phyloP scores from a whole-genome alignment of 2,888 invertebrate species.

The Acanthosepion pharaonis region DNA sequence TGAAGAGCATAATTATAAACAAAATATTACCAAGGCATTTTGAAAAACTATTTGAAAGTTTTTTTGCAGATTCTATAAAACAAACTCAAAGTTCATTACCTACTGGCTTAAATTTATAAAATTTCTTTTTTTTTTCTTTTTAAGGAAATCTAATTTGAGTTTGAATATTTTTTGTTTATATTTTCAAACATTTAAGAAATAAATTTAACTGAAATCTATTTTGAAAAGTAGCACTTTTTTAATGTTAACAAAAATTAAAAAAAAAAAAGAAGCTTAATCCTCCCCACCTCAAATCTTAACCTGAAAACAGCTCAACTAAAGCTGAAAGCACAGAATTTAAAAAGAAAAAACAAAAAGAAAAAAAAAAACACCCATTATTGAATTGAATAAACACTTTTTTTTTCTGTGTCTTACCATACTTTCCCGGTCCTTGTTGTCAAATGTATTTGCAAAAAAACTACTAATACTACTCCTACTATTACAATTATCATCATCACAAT shows the following conservation, averaged over 20 bases:
- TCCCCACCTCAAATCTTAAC: background rate
- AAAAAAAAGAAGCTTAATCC: background rate
- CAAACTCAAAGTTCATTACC: too few species aligned
- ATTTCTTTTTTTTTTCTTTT: too few species aligned
- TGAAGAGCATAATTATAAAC: too few species aligned
- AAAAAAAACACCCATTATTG: background rate
- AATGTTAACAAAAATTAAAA: background rate
- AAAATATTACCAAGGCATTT: too few species aligned
- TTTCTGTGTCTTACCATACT: background rate
- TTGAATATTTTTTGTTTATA: background rate
- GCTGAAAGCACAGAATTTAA: background rate
- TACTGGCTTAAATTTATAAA: too few species aligned
- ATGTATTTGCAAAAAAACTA: conserved; percentile 4
- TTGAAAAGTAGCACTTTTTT: background rate
- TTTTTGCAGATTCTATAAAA: too few species aligned
- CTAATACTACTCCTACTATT: background rate
- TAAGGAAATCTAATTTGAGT: too few species aligned
- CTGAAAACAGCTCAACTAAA: background rate
- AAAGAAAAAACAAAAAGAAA: background rate
- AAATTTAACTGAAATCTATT: background rate
- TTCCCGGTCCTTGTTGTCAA: conserved; percentile 33
- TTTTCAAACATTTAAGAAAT: background rate
- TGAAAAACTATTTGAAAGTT: too few species aligned
- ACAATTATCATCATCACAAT: background rate
- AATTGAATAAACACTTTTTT: conserved; percentile 20